A percentile compares a stretch with the other conserved stretches of the same genome.
These are phyloP conservation scores for Grammomys dolichurus DNA, from an alignment of 2,113 vertebrate genomes.

Conservation along the genomic window DNA sequence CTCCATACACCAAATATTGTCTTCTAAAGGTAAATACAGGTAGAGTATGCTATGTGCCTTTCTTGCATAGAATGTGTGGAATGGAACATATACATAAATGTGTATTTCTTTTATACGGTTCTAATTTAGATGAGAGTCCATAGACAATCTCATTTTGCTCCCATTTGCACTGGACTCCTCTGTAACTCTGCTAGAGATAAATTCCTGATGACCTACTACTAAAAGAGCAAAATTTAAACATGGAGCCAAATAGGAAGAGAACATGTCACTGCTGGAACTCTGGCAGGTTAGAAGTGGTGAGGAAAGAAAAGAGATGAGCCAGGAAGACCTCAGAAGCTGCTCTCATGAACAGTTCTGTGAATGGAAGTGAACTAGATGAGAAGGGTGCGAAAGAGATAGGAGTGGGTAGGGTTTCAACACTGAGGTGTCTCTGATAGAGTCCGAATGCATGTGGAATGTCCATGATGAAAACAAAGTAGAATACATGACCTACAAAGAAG, in stretches of 20 bases:
- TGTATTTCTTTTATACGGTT: not conserved
- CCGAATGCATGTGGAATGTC: not conserved
- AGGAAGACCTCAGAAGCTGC: not conserved
- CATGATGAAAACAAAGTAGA: not conserved
- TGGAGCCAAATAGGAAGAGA: not conserved
- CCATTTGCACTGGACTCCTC: not conserved
- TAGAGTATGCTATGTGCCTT: not conserved
- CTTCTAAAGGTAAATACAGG: not conserved
- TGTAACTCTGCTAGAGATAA: not conserved
- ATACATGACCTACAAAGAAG: too few relatives aligned
- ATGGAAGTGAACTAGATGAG: not conserved
- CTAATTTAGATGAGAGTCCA: not conserved
- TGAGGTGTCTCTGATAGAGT: not conserved
- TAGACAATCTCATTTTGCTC: not conserved
- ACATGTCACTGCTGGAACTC: too few relatives aligned
- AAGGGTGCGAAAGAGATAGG: not conserved
- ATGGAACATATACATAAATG: not conserved
- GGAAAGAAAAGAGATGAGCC: not conserved
- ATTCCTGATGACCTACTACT: not conserved
- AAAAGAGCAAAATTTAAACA: not conserved
- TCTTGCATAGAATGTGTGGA: not conserved
- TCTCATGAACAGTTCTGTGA: not conserved
- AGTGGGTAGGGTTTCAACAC: too few relatives aligned
- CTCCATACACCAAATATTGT: not conserved
- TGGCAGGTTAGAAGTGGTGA: not conserved